A percentile compares a stretch with the other conserved stretches of the same genome.
Conservation (phyloP, 2,888 invertebrate genomes). For the Drosophila meridiana region DNA sequence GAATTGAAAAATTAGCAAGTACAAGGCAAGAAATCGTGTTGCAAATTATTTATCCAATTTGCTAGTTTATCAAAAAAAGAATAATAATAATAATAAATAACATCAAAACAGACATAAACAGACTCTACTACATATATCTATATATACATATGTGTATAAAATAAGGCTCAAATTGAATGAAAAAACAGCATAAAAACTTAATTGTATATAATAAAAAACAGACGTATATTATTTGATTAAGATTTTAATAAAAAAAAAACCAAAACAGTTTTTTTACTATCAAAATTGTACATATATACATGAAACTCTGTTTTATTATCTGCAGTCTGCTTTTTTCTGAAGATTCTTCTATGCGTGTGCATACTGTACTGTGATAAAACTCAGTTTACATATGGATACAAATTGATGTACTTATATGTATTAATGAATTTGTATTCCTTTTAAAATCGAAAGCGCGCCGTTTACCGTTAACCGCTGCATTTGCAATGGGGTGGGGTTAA, state of each 20-base stretch:
- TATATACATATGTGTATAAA: not conserved
- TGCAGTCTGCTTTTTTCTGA: not conserved
- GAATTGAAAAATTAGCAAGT: conserved; percentile 52
- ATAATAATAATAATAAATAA: not conserved
- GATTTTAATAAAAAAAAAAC: not conserved
- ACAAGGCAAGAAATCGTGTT: conserved; percentile 42
- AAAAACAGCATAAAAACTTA: not conserved
- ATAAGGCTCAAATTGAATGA: conserved; percentile 1
- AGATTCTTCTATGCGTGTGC: not conserved
- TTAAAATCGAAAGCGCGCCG: conserved; percentile 2
- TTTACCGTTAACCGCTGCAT: conserved; percentile 1
- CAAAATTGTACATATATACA: not conserved
- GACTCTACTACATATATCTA: not conserved
- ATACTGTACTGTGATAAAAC: not conserved
- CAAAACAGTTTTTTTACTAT: not conserved
- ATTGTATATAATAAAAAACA: not conserved
- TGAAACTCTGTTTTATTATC: not conserved
- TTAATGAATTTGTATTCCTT: conserved; percentile 4
- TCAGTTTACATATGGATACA: not conserved
- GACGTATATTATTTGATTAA: not conserved
- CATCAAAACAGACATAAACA: not conserved
- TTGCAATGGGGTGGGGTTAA: not conserved
- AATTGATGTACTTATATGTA: conserved; percentile 1
- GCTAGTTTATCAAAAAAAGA: conserved; percentile 17
- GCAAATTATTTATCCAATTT: conserved; percentile 33